Conservation (phyloP, 2,797 vertebrate species). For the Varecia variegata region DNA sequence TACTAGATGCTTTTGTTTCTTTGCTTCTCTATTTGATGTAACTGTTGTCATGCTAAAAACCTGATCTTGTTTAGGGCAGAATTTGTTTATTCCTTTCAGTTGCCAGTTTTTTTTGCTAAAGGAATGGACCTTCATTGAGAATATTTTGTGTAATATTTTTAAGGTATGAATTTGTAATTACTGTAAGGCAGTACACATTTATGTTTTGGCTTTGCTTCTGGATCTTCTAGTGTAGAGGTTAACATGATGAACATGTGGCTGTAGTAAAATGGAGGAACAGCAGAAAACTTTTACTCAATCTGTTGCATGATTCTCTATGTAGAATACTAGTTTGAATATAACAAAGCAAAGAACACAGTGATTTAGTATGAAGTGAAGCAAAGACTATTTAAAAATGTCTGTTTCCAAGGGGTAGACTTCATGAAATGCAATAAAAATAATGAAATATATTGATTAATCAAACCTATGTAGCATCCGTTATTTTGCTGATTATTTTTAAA, state of each 20-base stretch:
- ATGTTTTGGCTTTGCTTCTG: not conserved
- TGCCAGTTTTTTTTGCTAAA: not conserved
- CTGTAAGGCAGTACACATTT: not conserved
- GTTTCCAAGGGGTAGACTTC: not conserved
- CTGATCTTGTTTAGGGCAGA: not conserved
- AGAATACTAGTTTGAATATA: not conserved
- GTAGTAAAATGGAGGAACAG: not conserved
- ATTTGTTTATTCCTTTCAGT: not conserved
- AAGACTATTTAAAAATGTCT: not conserved
- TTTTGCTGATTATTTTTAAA: conserved; percentile 45
- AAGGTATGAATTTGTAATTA: not conserved
- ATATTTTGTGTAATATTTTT: not conserved
- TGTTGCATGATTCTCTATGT: not conserved
- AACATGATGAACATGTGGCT: not conserved
- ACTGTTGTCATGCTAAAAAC: not conserved
- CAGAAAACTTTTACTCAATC: not conserved
- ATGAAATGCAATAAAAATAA: not conserved
- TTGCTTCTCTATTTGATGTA: not conserved
- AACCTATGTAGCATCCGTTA: not conserved
- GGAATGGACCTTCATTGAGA: not conserved
- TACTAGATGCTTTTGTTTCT: not conserved
- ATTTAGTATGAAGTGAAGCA: conserved; percentile 17
- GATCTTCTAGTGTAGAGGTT: not conserved
- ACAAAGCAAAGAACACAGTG: not conserved
- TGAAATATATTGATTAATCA: not conserved